Percentiles rank a stretch among this genome's conserved stretches.
phyloP scores from a whole-genome alignment of 2,888 invertebrate genomes.

The Sarcophaga caerulescens region DNA sequence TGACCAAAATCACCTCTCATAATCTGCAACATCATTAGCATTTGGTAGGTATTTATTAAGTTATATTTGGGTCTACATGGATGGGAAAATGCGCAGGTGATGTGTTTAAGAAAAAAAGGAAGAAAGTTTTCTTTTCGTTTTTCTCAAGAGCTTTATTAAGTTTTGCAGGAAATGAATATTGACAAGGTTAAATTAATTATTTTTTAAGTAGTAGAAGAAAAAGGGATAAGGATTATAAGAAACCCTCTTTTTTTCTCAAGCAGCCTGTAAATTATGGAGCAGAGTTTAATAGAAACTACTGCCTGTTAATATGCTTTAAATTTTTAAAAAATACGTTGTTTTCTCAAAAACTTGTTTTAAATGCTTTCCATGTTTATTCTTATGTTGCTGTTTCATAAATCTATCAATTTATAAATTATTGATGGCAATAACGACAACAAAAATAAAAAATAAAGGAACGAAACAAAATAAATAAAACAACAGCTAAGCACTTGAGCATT shows the following conservation, averaged over 20 bases:
- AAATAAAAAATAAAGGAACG: background rate
- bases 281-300: background rate
- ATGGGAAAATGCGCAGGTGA: constrained; percentile 64
- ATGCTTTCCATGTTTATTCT: background rate
- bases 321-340: background rate
- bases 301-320: background rate
- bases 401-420: constrained; percentile 67
- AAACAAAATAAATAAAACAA: constrained; percentile 20
- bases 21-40: constrained; percentile 55
- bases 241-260: background rate
- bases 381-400: constrained; percentile 59
- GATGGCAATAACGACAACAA: constrained; percentile 53
- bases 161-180: constrained; percentile 21
- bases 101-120: constrained; percentile 15
- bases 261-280: background rate
- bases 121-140: constrained; percentile 16
- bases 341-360: background rate
- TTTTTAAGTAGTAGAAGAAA: background rate
- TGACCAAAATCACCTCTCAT: constrained; percentile 39
- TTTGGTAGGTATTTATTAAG: constrained; percentile 39
- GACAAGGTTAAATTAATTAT: constrained; percentile 47
- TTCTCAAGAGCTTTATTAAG: background rate
- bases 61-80: constrained; percentile 12
- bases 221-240: background rate
- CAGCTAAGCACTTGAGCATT: constrained; percentile 49